Evolutionary conservation across 2,888 invertebrate genomes (phyloP).

Genomic region (Gibbula magus): DNA sequence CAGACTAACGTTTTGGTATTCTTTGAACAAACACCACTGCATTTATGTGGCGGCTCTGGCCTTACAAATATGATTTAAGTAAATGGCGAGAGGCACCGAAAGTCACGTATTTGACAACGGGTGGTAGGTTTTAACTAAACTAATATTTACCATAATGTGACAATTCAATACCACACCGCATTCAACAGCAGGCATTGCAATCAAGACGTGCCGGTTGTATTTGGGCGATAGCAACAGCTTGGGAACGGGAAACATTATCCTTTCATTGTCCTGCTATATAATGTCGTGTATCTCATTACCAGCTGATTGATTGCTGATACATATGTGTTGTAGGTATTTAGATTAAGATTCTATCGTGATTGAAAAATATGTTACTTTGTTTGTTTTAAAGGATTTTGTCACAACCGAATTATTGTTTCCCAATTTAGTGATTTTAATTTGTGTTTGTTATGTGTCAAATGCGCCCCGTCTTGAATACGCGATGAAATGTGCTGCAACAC

Average conservation of each 20-base stretch:
- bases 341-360: too few species aligned
- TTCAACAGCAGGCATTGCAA: not conserved
- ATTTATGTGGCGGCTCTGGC: not conserved
- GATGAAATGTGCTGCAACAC: too few species aligned
- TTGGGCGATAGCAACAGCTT: not conserved
- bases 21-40: not conserved
- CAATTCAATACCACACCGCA: not conserved
- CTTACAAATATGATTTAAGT: not conserved
- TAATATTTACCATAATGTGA: not conserved
- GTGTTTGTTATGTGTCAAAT: too few species aligned
- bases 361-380: too few species aligned
- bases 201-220: not conserved
- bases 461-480: too few species aligned
- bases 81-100: not conserved
- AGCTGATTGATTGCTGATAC: too few species aligned
- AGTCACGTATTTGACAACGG: constrained; percentile 10
- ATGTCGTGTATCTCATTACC: too few species aligned
- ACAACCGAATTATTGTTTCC: too few species aligned
- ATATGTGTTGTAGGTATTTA: too few species aligned
- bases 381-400: too few species aligned
- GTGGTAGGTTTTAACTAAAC: constrained; percentile 5
- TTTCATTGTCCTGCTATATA: too few species aligned
- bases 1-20: not conserved
- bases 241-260: not conserved
- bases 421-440: too few species aligned